These are phyloP conservation scores for Hippocampus zosterae DNA, from an alignment of 2,113 vertebrate genomes.

Conservation along the genomic window DNA sequence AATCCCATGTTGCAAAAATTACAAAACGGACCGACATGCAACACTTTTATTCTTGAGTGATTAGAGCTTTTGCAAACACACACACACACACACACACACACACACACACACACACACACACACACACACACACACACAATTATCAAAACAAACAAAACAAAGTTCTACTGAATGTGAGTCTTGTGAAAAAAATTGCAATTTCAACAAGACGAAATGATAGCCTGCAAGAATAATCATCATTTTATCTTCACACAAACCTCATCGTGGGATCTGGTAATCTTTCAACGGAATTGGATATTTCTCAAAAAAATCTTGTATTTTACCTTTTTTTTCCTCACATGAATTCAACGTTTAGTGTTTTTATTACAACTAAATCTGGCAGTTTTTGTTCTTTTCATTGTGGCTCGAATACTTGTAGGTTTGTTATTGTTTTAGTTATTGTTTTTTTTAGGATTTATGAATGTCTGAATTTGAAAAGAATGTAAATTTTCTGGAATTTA, in stretches of 20 bases:
- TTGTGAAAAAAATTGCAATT: not conserved
- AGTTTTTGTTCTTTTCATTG: not conserved
- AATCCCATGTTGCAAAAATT: not conserved
- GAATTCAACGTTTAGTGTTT: not conserved
- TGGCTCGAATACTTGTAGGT: not conserved
- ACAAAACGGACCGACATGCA: too few species aligned
- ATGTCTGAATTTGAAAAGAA: not conserved
- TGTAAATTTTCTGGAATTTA: not conserved
- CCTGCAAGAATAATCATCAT: not conserved
- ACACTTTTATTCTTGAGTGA: too few species aligned
- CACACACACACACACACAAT: not conserved
- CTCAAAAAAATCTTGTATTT: too few species aligned
- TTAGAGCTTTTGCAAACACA: too few species aligned
- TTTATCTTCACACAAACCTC: not conserved
- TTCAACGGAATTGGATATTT: too few species aligned
- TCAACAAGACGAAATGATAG: not conserved
- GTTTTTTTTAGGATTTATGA: not conserved
- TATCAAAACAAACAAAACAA: not conserved
- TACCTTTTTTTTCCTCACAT: not conserved
- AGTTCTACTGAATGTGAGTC: too few species aligned
- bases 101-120: too few species aligned
- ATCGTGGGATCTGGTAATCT: not conserved
- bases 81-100: too few species aligned
- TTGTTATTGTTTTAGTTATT: not conserved
- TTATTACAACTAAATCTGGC: not conserved